Conservation (phyloP, 2,113 vertebrate genomes). For the Takifugu flavidus region DNA sequence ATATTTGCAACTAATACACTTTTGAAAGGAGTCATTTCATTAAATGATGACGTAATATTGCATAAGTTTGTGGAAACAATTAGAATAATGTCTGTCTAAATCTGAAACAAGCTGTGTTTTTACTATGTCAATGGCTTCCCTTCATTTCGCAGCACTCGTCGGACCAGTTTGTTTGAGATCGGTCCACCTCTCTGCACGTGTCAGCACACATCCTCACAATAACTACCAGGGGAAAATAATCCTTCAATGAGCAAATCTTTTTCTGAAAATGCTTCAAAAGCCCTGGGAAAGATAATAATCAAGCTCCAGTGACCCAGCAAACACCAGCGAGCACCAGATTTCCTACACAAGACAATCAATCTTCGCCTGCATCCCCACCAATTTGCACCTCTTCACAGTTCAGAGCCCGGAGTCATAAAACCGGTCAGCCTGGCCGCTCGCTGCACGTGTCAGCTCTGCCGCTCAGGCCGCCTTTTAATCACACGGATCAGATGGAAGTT, state of each 20-base stretch:
- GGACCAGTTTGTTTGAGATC: too few species aligned
- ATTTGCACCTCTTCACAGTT: slow-evolving; percentile 51
- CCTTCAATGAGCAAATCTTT: slow-evolving; percentile 38
- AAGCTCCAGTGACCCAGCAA: slow-evolving; percentile 34
- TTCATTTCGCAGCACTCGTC: too few species aligned
- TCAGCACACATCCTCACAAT: slow-evolving; percentile 7
- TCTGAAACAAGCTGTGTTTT: too few species aligned
- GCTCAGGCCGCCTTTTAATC: slow-evolving; percentile 51
- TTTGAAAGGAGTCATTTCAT: too few species aligned
- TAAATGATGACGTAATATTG: too few species aligned
- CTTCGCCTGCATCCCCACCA: slow-evolving; percentile 39
- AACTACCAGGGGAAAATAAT: slow-evolving; percentile 12
- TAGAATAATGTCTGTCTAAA: too few species aligned
- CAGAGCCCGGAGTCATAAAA: slow-evolving; percentile 37
- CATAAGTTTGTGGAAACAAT: too few species aligned
- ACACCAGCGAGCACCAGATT: slow-evolving; percentile 31
- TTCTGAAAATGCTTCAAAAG: slow-evolving; percentile 24
- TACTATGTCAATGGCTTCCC: too few species aligned
- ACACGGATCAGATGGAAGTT: slow-evolving; percentile 50
- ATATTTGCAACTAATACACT: too few species aligned
- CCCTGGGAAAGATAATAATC: slow-evolving; percentile 41
- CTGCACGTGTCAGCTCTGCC: slow-evolving; percentile 31
- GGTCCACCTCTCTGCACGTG: neutral
- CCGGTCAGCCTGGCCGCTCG: slow-evolving; percentile 12
- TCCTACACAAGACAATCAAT: slow-evolving; percentile 42